A percentile compares a stretch with the other conserved stretches of the same genome.
Evolutionary conservation across 2,888 invertebrate species (phyloP).

Genomic region (Acronicta psi): DNA sequence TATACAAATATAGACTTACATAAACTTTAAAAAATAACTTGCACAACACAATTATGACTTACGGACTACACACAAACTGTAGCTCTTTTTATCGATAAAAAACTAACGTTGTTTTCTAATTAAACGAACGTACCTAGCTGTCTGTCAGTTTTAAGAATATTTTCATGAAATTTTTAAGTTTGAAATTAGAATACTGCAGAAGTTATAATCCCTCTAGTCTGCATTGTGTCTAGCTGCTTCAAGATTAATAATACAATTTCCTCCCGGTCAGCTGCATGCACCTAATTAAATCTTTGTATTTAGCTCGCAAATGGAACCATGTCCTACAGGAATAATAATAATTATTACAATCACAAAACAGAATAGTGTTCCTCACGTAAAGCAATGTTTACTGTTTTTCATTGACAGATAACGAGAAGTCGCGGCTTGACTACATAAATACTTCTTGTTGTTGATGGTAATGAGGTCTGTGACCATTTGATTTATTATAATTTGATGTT

Average conservation of each 20-base stretch:
- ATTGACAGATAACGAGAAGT: constrained; percentile 44
- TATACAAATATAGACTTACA: too few species aligned
- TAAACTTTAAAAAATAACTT: too few species aligned
- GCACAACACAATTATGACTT: too few species aligned
- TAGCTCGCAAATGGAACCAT: background rate
- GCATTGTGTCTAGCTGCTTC: too few species aligned
- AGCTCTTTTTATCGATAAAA: too few species aligned
- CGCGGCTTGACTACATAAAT: constrained; percentile 42
- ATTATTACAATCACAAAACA: background rate
- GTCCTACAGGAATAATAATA: background rate
- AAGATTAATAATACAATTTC: background rate
- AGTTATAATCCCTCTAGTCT: too few species aligned
- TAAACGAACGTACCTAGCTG: too few species aligned
- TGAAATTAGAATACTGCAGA: too few species aligned
- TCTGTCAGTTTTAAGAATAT: too few species aligned
- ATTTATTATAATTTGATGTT: constrained; percentile 39
- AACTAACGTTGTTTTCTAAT: too few species aligned
- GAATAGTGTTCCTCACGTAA: background rate
- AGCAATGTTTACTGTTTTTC: constrained; percentile 42
- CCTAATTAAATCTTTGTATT: background rate
- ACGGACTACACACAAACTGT: too few species aligned
- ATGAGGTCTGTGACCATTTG: constrained; percentile 55
- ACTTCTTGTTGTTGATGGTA: constrained; percentile 43
- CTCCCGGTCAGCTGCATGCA: background rate
- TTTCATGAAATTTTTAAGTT: too few species aligned